Conservation (phyloP, 2,113 vertebrate species). For the Macquaria ambigua region DNA sequence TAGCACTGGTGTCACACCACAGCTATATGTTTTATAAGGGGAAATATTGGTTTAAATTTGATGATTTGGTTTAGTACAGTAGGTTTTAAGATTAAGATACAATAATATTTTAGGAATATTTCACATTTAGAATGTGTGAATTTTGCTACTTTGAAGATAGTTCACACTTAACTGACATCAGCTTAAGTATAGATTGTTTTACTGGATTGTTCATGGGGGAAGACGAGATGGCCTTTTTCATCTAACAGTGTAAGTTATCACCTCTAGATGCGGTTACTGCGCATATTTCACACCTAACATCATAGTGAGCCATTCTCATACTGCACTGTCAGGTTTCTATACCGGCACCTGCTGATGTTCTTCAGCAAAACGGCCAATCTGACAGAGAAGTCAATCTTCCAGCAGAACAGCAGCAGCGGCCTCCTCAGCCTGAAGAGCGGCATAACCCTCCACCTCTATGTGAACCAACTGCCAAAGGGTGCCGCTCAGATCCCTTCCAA, state of each 20-base stretch:
- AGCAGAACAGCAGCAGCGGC: conserved; percentile 80
- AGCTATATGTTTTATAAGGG: no score
- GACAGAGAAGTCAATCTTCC: conserved; percentile 90
- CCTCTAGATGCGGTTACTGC: background rate
- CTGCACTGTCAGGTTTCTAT: conserved; percentile 84
- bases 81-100: background rate
- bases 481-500: conserved; percentile 88
- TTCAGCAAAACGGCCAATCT: conserved; percentile 87
- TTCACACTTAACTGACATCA: background rate
- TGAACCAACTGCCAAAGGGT: conserved; percentile 95
- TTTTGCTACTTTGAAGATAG: background rate
- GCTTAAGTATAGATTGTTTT: background rate
- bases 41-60: background rate
- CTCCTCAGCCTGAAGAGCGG: conserved; percentile 91
- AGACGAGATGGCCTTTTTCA: no score
- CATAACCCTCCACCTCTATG: conserved; percentile 89
- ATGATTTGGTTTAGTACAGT: background rate
- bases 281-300: background rate
- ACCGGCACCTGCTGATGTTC: conserved; percentile 93
- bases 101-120: background rate
- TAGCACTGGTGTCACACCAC: no score
- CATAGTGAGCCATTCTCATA: background rate
- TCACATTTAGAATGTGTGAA: background rate
- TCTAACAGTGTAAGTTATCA: background rate
- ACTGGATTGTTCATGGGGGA: background rate